A percentile compares a stretch with the other conserved stretches of the same genome.
phyloP scores from a whole-genome alignment of 2,797 vertebrate species.

The Scyliorhinus canicula region DNA sequence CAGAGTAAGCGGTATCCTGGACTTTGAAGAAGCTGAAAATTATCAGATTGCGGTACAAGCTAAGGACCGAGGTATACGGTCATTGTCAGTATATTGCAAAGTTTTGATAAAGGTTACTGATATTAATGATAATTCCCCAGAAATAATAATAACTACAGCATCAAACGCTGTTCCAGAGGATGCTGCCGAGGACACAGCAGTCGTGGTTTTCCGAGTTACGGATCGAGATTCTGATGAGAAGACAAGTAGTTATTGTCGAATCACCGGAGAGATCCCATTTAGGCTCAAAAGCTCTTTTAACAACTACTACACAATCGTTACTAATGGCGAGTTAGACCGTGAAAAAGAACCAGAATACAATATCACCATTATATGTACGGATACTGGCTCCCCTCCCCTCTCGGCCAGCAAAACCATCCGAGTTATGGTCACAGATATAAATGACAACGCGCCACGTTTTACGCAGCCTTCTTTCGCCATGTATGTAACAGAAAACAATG shows the following conservation, averaged over 20 bases:
- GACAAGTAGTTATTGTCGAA: slow-evolving; percentile 41
- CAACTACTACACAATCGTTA: slow-evolving; percentile 50
- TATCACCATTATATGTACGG: slow-evolving; percentile 54
- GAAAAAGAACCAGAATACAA: slow-evolving; percentile 53
- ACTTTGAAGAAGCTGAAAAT: slow-evolving; percentile 46
- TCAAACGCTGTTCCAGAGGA: slow-evolving; percentile 44
- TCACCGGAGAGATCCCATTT: slow-evolving; percentile 46
- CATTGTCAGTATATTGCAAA: not conserved
- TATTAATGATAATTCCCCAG: slow-evolving; percentile 58
- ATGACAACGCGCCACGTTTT: not conserved
- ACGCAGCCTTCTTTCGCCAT: not conserved
- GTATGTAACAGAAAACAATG: not conserved
- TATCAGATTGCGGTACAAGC: slow-evolving; percentile 51
- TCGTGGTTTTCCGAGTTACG: slow-evolving; percentile 47
- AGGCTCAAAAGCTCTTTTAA: slow-evolving; percentile 48
- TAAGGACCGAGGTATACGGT: slow-evolving; percentile 38
- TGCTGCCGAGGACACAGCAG: slow-evolving; percentile 42
- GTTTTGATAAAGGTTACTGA: slow-evolving; percentile 44
- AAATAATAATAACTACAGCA: slow-evolving; percentile 45
- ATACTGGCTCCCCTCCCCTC: slow-evolving; percentile 47
- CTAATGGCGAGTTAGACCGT: slow-evolving; percentile 45
- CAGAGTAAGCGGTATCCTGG: slow-evolving; percentile 41
- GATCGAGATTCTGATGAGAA: slow-evolving; percentile 46
- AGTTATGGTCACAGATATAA: not conserved
- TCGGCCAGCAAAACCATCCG: not conserved